These are phyloP conservation scores for Helleia helle DNA, from an alignment of 2,888 invertebrate genomes.

Conservation along the genomic window DNA sequence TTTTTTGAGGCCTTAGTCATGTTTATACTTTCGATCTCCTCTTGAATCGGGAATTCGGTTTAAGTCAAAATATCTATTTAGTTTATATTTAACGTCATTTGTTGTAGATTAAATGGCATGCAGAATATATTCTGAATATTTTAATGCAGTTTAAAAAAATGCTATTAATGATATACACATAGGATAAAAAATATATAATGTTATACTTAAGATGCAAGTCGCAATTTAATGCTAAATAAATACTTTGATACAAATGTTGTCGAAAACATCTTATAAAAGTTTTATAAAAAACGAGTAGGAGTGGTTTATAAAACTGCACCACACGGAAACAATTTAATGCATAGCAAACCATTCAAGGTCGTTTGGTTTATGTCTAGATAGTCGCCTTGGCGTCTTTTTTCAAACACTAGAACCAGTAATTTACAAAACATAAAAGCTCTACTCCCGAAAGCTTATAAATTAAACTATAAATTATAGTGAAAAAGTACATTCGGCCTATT, in stretches of 20 bases:
- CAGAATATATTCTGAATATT: too few relatives aligned
- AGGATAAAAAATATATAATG: too few relatives aligned
- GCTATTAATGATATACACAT: too few relatives aligned
- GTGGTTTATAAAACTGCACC: constrained; percentile 3
- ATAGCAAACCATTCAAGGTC: constrained; percentile 8
- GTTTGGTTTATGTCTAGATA: constrained; percentile 6
- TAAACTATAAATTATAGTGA: neutral
- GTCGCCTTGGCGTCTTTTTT: constrained; percentile 7
- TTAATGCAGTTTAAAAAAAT: too few relatives aligned
- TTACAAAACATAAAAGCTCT: constrained; percentile 1
- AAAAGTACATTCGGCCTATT: neutral
- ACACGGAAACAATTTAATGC: constrained; percentile 8
- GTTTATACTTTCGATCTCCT: too few relatives aligned
- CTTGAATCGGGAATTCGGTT: too few relatives aligned
- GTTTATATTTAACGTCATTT: too few relatives aligned
- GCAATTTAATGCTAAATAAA: too few relatives aligned
- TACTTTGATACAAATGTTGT: neutral
- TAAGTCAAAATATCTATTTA: too few relatives aligned
- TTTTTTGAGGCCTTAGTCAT: too few relatives aligned
- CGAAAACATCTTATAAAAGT: constrained; percentile 1
- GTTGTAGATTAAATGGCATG: too few relatives aligned
- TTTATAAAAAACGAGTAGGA: constrained; percentile 3
- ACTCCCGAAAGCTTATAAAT: neutral
- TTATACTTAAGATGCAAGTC: too few relatives aligned
- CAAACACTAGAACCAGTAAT: neutral